Evolutionary conservation across 2,888 invertebrate genomes (phyloP), one percentile per base, ranked within the genome.

Genomic region (Cacoxenus indagator): DNA sequence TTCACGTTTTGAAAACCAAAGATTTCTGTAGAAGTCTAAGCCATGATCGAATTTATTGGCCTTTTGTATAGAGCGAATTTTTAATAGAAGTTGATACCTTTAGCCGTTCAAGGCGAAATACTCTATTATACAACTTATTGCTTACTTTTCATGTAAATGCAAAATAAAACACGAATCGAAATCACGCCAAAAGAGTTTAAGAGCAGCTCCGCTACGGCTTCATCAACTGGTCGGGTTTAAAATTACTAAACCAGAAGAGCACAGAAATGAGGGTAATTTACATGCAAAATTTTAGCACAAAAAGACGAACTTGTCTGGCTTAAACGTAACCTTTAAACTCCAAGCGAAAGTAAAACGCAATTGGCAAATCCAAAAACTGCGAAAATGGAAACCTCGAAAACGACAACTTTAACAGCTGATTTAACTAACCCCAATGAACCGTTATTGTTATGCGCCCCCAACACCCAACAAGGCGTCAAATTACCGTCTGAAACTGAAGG

Each of bases 341-440:
- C 9, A 24, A 37, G 14, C 37, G 37, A 11, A 37, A 37, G 37
- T 37, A 37, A 4, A 37, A 14, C 2, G 5, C 37, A 37, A 37
- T 37, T 37, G 8, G 8, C 8, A 37, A 37, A 37, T 37, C 37
- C 37, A 1, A 24, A 51, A 59, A 51, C 19, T 45, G 67, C 29
- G 74, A 67, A 79, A 73, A 65, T 17, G 27, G 45, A 72, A 76
- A 65, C 76, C 72, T 46, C 27, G 37, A 55, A 31, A 51, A 62
- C 19, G 70, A 70, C 71, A 64, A 81, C 70, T 83, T 85, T 84
- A 73, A 78, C 78, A 76, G 71, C 74, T 82, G 81, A 83, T 83
- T 84, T 84, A 81, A 78, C 79, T 81, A 79, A 85, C 82, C 84
- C n/a, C 82, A 61, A 72, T 67, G 80, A 77, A 72, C 43, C n/a